phyloP scores from a whole-genome alignment of 2,797 vertebrate species.

The Protosalanx chinensis region DNA sequence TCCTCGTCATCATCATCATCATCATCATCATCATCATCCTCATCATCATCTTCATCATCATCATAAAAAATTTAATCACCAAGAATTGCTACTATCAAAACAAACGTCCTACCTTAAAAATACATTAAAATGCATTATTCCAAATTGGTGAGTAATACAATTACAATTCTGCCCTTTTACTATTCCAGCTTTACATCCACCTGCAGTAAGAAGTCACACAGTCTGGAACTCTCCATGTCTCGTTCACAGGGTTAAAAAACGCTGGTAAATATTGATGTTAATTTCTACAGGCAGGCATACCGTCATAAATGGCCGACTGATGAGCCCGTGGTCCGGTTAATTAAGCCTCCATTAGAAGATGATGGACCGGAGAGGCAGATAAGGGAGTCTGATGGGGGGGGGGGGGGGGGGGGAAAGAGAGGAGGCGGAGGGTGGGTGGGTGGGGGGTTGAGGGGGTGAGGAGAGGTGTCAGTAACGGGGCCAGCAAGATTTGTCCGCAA shows the following conservation, averaged over 20 bases:
- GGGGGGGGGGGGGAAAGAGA: neutral
- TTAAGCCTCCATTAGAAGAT: slow-evolving; percentile 55
- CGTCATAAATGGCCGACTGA: slow-evolving; percentile 32
- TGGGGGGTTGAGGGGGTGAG: slow-evolving; percentile 41
- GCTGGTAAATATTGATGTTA: slow-evolving; percentile 62
- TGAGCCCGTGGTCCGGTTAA: slow-evolving; percentile 53
- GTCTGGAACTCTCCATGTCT: slow-evolving; percentile 9
- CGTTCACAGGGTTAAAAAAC: slow-evolving; percentile 47
- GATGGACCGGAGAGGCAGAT: slow-evolving; percentile 33
- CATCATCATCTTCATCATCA: too few species aligned
- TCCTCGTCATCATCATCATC: too few species aligned
- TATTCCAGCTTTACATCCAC: slow-evolving; percentile 15
- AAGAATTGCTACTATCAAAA: too few species aligned
- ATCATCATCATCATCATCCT: too few species aligned
- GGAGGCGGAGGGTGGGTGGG: slow-evolving; percentile 21
- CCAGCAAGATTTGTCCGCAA: slow-evolving; percentile 56
- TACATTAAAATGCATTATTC: neutral
- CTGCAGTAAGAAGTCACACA: slow-evolving; percentile 37
- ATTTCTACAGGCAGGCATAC: slow-evolving; percentile 40
- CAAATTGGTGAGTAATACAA: neutral
- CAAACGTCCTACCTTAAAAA: neutral
- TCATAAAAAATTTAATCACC: too few species aligned
- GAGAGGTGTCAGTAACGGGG: slow-evolving; percentile 62
- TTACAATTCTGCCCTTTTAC: neutral
- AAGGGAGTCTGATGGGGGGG: slow-evolving; percentile 34